Conservation (phyloP, 2,888 invertebrate genomes). For the Agonopterix alstromeriana region DNA sequence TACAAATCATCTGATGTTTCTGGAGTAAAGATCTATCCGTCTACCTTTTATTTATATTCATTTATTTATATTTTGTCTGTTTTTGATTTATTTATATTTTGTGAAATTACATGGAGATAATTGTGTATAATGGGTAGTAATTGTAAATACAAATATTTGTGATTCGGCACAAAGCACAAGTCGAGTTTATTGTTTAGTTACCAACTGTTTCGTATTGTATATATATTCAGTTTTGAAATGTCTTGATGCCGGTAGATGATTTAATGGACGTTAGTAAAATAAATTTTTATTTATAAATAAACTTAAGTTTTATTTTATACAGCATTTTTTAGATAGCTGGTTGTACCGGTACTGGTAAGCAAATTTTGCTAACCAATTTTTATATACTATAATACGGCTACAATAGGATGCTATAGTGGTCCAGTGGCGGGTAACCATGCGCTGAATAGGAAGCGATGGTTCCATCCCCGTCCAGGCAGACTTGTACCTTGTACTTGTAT, state of each 20-base stretch:
- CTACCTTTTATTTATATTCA: conserved; percentile 6
- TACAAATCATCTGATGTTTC: conserved; percentile 1
- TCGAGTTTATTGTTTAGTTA: conserved; percentile 27
- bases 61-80: conserved; percentile 12
- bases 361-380: no score
- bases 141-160: conserved; percentile 27
- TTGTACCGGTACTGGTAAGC: no score
- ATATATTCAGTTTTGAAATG: conserved; percentile 22
- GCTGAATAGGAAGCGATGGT: no score
- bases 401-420: no score
- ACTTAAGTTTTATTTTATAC: conserved; percentile 7
- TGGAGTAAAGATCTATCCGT: conserved; percentile 34
- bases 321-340: no score
- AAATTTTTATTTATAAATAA: conserved; percentile 59
- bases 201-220: conserved; percentile 8
- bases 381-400: no score
- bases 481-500: no score
- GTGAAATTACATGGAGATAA: conserved; percentile 19
- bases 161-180: conserved; percentile 22
- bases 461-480: no score
- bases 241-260: conserved; percentile 45
- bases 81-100: conserved; percentile 10
- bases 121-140: conserved; percentile 7
- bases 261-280: conserved; percentile 60
- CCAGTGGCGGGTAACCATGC: no score